A percentile compares a stretch with the other conserved stretches of the same genome.
Conservation (phyloP, 2,113 vertebrate species). For the Rostratula benghalensis region DNA sequence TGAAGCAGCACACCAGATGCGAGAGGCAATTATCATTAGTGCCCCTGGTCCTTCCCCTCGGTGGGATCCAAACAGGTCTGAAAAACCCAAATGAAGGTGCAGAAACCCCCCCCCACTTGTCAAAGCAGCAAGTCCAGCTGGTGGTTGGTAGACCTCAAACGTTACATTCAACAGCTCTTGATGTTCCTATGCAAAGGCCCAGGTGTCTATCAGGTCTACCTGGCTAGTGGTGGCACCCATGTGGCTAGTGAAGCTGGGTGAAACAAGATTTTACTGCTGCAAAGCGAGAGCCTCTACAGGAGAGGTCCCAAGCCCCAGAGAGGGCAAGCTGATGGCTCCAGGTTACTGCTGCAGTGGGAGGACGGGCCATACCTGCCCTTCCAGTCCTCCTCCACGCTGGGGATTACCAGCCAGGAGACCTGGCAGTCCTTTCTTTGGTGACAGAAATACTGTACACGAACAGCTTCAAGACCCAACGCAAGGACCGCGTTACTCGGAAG, state of each 20-base stretch:
- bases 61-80: not conserved
- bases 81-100: not conserved
- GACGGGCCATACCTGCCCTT: not conserved
- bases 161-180: accelerated
- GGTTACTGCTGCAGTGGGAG: not conserved
- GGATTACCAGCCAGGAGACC: not conserved
- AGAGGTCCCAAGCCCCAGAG: not conserved
- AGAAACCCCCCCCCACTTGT: not conserved
- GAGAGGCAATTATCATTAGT: not conserved
- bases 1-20: not conserved
- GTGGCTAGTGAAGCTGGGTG: not conserved
- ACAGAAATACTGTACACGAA: not conserved
- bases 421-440: not conserved
- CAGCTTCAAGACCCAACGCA: not conserved
- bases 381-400: not conserved
- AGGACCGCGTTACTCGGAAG: not conserved
- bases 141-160: not conserved
- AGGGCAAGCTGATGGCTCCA: not conserved
- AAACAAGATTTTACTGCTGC: not conserved
- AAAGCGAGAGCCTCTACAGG: not conserved
- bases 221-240: accelerated
- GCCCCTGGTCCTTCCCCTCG: not conserved
- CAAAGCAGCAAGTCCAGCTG: not conserved
- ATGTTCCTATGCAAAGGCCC: not conserved
- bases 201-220: accelerated